Percentiles rank a stretch among this genome's conserved stretches.
Evolutionary conservation across 1,140 invertebrate genomes (phyloP).

Genomic region (Hyles vespertilio): DNA sequence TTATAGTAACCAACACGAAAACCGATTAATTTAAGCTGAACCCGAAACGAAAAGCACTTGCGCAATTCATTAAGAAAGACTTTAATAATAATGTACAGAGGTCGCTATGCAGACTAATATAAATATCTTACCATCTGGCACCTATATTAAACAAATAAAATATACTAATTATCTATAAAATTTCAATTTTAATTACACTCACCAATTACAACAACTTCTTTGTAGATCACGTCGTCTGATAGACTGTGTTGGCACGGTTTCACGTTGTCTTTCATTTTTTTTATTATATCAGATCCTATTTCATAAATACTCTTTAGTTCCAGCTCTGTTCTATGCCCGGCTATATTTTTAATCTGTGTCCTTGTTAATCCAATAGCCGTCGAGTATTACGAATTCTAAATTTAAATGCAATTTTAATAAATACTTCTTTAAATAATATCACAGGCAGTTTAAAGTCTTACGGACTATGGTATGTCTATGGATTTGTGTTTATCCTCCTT

Average conservation of each 20-base stretch:
- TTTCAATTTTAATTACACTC: conserved; percentile 4
- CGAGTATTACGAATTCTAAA: conserved; percentile 34
- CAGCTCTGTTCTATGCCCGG: conserved; percentile 8
- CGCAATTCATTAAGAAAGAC: too few species aligned
- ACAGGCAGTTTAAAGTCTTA: conserved; percentile 67
- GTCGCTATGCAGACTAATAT: too few species aligned
- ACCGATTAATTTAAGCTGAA: too few species aligned
- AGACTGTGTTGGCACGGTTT: conserved; percentile 58
- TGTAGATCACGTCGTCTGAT: conserved; percentile 73
- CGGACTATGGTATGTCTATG: conserved; percentile 37
- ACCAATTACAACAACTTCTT: conserved; percentile 81
- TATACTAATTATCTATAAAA: background rate
- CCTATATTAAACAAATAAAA: too few species aligned
- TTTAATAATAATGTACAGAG: too few species aligned
- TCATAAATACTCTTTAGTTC: conserved; percentile 12
- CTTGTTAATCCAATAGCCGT: conserved; percentile 1
- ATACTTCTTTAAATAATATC: conserved; percentile 51
- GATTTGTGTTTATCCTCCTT: conserved; percentile 9
- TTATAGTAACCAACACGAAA: too few species aligned
- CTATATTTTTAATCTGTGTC: conserved; percentile 8
- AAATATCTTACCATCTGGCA: too few species aligned
- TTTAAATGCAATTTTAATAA: conserved; percentile 30
- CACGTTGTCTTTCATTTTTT: conserved; percentile 54
- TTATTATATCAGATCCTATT: conserved; percentile 22
- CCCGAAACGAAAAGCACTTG: too few species aligned